phyloP scores from a whole-genome alignment of 2,113 vertebrate species.

The Hystrix cristata region DNA sequence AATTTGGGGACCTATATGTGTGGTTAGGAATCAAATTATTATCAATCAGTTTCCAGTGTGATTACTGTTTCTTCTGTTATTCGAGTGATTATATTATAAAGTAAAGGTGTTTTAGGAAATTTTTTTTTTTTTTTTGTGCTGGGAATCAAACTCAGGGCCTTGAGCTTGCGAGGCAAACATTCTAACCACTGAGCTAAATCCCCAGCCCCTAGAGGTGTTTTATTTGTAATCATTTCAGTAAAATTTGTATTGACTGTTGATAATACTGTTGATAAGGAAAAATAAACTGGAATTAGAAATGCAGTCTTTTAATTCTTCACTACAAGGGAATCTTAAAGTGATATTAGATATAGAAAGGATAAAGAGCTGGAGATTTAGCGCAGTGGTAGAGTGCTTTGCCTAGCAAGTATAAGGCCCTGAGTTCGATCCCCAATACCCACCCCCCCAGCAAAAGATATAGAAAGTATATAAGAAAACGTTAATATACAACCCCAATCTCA shows the following conservation, averaged over 20 bases:
- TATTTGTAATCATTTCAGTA: conserved; percentile 63
- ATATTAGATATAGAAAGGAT: neutral
- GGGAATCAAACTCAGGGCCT: too few species aligned
- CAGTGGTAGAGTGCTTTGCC: too few species aligned
- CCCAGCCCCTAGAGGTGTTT: conserved; percentile 1
- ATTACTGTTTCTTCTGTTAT: conserved; percentile 40
- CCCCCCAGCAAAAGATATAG: neutral
- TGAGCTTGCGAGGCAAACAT: too few species aligned
- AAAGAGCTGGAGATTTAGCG: too few species aligned
- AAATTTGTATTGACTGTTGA: conserved; percentile 56
- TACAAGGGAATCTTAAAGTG: conserved; percentile 23
- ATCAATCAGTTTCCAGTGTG: neutral
- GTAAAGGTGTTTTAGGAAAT: conserved; percentile 46
- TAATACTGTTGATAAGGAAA: conserved; percentile 67
- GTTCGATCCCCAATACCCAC: too few species aligned
- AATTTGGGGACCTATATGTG: neutral
- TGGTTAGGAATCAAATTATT: conserved; percentile 55
- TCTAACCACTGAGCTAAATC: too few species aligned
- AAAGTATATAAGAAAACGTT: neutral
- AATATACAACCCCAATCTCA: conserved; percentile 32
- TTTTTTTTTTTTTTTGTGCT: too few species aligned
- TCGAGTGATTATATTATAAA: conserved; percentile 35
- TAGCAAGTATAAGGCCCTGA: too few species aligned
- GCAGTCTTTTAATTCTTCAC: conserved; percentile 59
- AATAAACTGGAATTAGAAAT: conserved; percentile 62